These are phyloP conservation scores for Holocentrus rufus DNA, from an alignment of 2,797 vertebrate species.

Conservation along the genomic window DNA sequence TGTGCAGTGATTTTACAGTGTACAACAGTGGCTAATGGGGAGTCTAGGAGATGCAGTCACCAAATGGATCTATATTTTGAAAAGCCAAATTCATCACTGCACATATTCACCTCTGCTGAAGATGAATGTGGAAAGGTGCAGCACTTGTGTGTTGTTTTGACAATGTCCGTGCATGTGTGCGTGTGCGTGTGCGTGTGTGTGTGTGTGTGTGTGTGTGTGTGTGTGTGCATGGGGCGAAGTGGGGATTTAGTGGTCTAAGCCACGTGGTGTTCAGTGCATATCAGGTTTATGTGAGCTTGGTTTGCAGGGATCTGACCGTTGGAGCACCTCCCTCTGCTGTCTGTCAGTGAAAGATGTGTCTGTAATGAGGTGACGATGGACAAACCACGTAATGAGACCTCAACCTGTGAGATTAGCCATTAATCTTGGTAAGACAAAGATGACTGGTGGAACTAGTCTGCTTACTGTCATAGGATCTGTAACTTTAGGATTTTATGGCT, in stretches of 20 bases:
- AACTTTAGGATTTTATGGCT: conserved; percentile 70
- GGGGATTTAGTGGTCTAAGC: conserved; percentile 52
- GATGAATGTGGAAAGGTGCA: conserved; percentile 6
- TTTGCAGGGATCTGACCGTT: conserved; percentile 43
- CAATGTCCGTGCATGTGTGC: conserved; percentile 20
- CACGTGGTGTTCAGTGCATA: conserved; percentile 56
- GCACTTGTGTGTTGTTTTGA: conserved; percentile 12
- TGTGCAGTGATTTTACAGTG: neutral
- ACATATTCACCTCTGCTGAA: neutral
- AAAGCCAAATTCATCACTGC: neutral
- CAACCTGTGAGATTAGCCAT: conserved; percentile 74
- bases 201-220: conserved; percentile 23
- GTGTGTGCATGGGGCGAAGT: neutral
- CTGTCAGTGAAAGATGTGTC: conserved; percentile 73
- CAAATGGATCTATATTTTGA: conserved; percentile 3
- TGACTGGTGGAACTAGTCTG: conserved; percentile 73
- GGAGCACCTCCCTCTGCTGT: conserved; percentile 40
- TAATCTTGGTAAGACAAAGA: conserved; percentile 73
- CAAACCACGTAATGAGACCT: conserved; percentile 68
- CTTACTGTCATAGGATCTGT: conserved; percentile 73
- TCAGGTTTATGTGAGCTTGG: conserved; percentile 62
- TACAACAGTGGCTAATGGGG: no score
- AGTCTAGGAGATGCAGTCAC: neutral
- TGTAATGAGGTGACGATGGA: conserved; percentile 75
- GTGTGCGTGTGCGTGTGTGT: neutral